phyloP scores from a whole-genome alignment of 2,888 invertebrate species.

The Cosmia pyralina region DNA sequence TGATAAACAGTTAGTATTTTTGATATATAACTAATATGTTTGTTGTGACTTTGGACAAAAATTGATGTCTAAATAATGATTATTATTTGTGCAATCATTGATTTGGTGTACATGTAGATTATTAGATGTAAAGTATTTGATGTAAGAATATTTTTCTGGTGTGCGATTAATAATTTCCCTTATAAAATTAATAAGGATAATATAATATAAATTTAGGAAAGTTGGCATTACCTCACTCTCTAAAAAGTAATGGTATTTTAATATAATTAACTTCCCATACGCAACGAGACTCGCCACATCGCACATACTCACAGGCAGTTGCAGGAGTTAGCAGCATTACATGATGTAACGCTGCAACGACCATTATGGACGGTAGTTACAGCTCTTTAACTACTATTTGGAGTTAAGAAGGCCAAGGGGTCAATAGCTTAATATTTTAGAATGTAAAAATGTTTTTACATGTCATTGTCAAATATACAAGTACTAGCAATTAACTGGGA shows the following conservation, averaged over 20 bases:
- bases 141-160: too few species aligned
- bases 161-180: too few species aligned
- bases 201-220: too few species aligned
- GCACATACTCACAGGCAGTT: conserved; percentile 22
- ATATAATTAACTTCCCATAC: conserved; percentile 18
- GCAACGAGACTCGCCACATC: conserved; percentile 36
- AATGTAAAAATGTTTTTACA: conserved; percentile 38
- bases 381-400: conserved; percentile 12
- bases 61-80: too few species aligned
- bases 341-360: conserved; percentile 38
- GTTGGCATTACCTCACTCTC: too few species aligned
- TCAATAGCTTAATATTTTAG: conserved; percentile 35
- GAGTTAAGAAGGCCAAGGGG: conserved; percentile 46
- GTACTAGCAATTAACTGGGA: background rate
- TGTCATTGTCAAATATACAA: conserved; percentile 7
- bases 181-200: too few species aligned
- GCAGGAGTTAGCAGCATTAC: conserved; percentile 35
- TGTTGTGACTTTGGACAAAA: too few species aligned
- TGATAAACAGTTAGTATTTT: too few species aligned
- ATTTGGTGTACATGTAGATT: too few species aligned
- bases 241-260: background rate
- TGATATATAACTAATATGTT: too few species aligned
- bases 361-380: conserved; percentile 39
- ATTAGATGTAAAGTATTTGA: too few species aligned
- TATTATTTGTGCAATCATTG: too few species aligned